Percentiles rank a stretch among this genome's conserved stretches.
These are phyloP conservation scores for Hyla sarda DNA, from an alignment of 2,113 vertebrate genomes.

Conservation along the genomic window DNA sequence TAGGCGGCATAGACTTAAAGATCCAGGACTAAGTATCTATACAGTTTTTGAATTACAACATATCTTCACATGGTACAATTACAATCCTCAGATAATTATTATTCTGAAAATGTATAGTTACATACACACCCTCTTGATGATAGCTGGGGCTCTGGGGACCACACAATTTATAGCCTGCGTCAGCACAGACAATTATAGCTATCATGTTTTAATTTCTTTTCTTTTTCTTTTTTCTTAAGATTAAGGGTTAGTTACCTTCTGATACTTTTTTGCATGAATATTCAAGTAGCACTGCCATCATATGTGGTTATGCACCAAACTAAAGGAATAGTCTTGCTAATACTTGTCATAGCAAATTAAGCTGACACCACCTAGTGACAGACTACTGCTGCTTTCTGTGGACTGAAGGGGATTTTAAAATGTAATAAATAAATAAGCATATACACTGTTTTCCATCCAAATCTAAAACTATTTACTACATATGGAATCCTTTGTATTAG, in stretches of 20 bases:
- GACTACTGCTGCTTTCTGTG: neutral
- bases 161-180: neutral
- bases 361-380: conserved; percentile 15
- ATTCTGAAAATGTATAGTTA: neutral
- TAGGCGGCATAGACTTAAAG: too few relatives aligned
- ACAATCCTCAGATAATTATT: neutral
- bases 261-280: neutral
- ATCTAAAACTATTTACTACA: neutral
- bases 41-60: too few relatives aligned
- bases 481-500: neutral
- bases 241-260: neutral
- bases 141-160: neutral
- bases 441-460: neutral
- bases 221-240: too few relatives aligned
- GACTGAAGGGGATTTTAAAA: neutral
- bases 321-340: neutral
- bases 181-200: neutral
- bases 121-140: neutral
- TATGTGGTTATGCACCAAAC: neutral
- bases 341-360: neutral
- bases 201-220: neutral
- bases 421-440: neutral
- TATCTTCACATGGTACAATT: neutral
- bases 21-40: too few relatives aligned
- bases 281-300: neutral